Conservation (phyloP, 2,113 vertebrate species). For the Hucho hucho region DNA sequence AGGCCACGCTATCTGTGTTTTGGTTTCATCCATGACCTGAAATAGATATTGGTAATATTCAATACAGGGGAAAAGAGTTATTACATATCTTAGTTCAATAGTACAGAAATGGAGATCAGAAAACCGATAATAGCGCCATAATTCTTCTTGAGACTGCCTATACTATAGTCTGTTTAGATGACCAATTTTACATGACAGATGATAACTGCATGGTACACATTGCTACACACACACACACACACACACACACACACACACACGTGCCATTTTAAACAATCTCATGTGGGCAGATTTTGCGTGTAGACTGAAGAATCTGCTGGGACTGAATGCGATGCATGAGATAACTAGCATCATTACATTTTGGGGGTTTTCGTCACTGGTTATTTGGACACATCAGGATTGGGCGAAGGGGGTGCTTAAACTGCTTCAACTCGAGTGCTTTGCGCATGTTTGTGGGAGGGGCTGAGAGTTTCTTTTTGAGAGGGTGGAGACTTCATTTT, state of each 20-base stretch:
- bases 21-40: conserved; percentile 97
- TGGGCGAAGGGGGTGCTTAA: no score
- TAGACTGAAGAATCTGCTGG: no score
- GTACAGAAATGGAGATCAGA: background rate
- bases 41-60: conserved; percentile 35
- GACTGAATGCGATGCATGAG: no score
- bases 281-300: no score
- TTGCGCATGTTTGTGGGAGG: no score
- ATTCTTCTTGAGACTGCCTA: background rate
- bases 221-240: background rate
- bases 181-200: background rate
- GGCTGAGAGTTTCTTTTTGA: background rate
- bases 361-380: no score
- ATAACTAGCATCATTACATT: background rate
- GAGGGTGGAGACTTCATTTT: background rate
- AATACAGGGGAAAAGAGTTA: background rate
- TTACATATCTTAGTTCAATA: background rate
- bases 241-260: background rate
- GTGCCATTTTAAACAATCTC: background rate
- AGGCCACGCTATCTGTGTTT: conserved; percentile 95
- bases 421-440: no score
- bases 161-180: background rate
- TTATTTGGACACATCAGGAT: no score
- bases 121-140: background rate
- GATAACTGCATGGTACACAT: background rate